phyloP scores from a whole-genome alignment of 2,888 invertebrate species.

The Fissipunctia ypsillon region DNA sequence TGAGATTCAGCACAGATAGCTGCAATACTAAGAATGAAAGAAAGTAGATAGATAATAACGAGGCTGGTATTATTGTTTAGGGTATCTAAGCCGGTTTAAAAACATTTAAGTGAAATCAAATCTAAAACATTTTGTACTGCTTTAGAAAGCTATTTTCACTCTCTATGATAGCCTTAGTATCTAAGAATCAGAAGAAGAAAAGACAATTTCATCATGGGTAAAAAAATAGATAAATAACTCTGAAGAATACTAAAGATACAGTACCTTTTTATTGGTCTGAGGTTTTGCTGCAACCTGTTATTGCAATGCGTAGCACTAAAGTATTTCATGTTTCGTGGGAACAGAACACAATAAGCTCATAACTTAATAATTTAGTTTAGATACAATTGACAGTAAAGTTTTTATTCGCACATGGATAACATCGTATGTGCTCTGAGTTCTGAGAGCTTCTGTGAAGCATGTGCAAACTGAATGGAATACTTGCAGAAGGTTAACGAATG shows the following conservation, averaged over 20 bases:
- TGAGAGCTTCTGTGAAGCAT: slow-evolving; percentile 51
- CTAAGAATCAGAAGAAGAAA: neutral
- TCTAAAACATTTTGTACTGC: neutral
- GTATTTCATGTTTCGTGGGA: slow-evolving; percentile 50
- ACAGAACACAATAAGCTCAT: slow-evolving; percentile 50
- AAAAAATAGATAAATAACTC: neutral
- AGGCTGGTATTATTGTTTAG: slow-evolving; percentile 21
- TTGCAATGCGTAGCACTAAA: slow-evolving; percentile 32
- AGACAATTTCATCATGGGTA: neutral
- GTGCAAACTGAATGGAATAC: slow-evolving; percentile 12
- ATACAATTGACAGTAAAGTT: slow-evolving; percentile 63
- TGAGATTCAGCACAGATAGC: slow-evolving; percentile 58
- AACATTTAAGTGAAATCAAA: slow-evolving; percentile 31
- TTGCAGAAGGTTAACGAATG: slow-evolving; percentile 35
- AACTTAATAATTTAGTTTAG: slow-evolving; percentile 58
- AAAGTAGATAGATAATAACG: slow-evolving; percentile 29
- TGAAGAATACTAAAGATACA: slow-evolving; percentile 18
- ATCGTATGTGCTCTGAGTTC: slow-evolving; percentile 47
- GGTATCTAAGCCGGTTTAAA: slow-evolving; percentile 8
- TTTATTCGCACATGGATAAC: slow-evolving; percentile 56
- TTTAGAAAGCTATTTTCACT: slow-evolving; percentile 1
- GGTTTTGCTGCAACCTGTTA: slow-evolving; percentile 35
- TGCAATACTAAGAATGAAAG: slow-evolving; percentile 30
- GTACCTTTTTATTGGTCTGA: slow-evolving; percentile 1
- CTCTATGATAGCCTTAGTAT: neutral